Evolutionary conservation across 2,888 invertebrate genomes (phyloP).

Genomic region (Clanis bilineata): DNA sequence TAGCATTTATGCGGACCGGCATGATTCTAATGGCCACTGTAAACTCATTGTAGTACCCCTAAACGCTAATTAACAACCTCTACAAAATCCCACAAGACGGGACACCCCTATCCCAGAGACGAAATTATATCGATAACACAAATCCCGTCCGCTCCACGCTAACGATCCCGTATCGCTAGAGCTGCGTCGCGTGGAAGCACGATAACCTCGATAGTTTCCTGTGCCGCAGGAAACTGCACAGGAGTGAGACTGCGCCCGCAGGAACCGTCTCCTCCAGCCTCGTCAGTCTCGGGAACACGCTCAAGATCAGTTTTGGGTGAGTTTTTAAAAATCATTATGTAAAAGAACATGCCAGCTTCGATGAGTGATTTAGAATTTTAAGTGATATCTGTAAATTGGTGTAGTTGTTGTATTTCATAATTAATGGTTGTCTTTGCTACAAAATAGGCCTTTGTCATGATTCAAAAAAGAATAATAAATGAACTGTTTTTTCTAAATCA

Average conservation of each 20-base stretch:
- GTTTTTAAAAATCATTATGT: constrained; percentile 25
- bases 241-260: constrained; percentile 89
- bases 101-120: too few species aligned
- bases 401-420: too few species aligned
- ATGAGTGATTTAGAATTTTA: background rate
- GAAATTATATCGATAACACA: background rate
- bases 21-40: too few species aligned
- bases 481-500: background rate
- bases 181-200: constrained; percentile 43
- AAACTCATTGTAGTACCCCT: too few species aligned
- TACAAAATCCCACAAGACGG: too few species aligned
- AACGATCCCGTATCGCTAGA: constrained; percentile 56
- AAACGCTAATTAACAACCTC: too few species aligned
- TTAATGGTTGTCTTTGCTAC: background rate
- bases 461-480: background rate
- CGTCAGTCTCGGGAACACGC: constrained; percentile 90
- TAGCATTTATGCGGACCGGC: too few species aligned
- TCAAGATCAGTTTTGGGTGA: constrained; percentile 93
- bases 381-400: too few species aligned
- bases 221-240: constrained; percentile 82
- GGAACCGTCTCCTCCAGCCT: constrained; percentile 88
- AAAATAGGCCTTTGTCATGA: background rate
- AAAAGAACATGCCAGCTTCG: background rate
- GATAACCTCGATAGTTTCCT: constrained; percentile 80
- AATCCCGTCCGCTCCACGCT: constrained; percentile 32